A percentile compares a stretch with the other conserved stretches of the same genome.
phyloP scores from a whole-genome alignment of 2,888 invertebrate genomes.

The Siphonodentalium dalli region DNA sequence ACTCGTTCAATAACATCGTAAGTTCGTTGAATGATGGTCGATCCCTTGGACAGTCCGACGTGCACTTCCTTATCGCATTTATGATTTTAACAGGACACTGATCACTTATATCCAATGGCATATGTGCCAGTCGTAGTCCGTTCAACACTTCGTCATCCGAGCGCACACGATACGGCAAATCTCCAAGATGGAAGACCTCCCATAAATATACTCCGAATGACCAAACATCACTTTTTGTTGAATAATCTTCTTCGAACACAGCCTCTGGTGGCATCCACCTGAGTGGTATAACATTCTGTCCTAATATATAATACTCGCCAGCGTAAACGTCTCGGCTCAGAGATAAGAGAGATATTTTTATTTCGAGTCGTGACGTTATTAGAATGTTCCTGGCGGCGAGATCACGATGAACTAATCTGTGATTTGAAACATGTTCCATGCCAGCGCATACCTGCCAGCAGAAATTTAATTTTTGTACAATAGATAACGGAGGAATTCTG shows the following conservation, averaged over 20 bases:
- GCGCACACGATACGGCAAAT: constrained; percentile 77
- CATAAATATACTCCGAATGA: constrained; percentile 87
- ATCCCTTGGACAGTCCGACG: constrained; percentile 58
- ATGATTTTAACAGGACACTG: constrained; percentile 56
- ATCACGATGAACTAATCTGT: constrained; percentile 86
- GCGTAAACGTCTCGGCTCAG: constrained; percentile 82
- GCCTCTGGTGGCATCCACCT: constrained; percentile 91
- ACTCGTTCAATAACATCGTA: too few relatives aligned
- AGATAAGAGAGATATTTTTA: constrained; percentile 85
- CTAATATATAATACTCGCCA: constrained; percentile 81
- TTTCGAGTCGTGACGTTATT: constrained; percentile 78
- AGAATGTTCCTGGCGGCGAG: constrained; percentile 91
- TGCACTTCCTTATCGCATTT: constrained; percentile 58
- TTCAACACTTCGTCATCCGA: constrained; percentile 77
- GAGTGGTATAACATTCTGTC: constrained; percentile 73
- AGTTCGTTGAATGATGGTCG: constrained; percentile 65
- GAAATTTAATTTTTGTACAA: constrained; percentile 65
- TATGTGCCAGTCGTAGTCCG: constrained; percentile 43
- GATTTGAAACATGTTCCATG: constrained; percentile 79
- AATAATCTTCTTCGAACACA: constrained; percentile 87
- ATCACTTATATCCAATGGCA: constrained; percentile 42
- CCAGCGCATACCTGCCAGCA: constrained; percentile 79
- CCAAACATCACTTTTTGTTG: constrained; percentile 92
- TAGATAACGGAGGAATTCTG: constrained; percentile 71
- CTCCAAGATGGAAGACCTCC: constrained; percentile 86